Base-by-base conservation (phyloP, 2,888 invertebrate genomes). In the Epsilonema sp. region DNA sequence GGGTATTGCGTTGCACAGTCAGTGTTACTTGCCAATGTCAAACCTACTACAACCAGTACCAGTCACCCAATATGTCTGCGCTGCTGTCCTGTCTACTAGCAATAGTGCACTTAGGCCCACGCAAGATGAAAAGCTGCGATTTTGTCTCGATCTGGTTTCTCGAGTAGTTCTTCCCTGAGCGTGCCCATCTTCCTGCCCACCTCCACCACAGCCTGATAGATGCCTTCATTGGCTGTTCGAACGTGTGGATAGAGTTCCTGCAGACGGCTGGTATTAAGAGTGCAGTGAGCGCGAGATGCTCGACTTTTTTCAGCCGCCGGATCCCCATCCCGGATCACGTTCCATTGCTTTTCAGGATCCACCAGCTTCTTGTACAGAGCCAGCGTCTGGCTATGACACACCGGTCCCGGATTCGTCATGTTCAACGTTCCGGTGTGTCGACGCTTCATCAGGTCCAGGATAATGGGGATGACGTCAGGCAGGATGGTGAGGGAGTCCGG, bases 161-260 rank as follows among this genome's bases (percentile, higher is more conserved):
- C n/a, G n/a, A n/a, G n/a, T n/a, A n/a, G n/a, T n/a, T n/a, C n/a
- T n/a, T n/a, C n/a, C n/a, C n/a, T n/a, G n/a, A n/a, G n/a, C n/a
- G n/a, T 31, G 31, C 31, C 31, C 31, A 31, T 31, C 31, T 31
- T 8, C 8, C 8, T 31, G 31, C 31, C 31, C 8, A 43, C 36
- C 43, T 43, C 19, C 16, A 51, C 39, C 42, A 59, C 53, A 8
- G 59, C 60, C 37, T 47, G 44, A 4, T 45, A 38, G 16, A 60
- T 49, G 25, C 59, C 60, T 19, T 56, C 50, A 26, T 56, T 53
- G 52, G 58, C 60, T 1, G 49, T 16, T 3, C 56, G 51, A 22
- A 50, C 31, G 1, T 53, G 53, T 26, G 42, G 47, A 56, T 57
- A 61, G 26, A 61, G 48, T 37, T 49, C n/a, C 8, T 53, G 45